Base-by-base conservation (phyloP, 2,888 invertebrate genomes). In the Tipula unca region DNA sequence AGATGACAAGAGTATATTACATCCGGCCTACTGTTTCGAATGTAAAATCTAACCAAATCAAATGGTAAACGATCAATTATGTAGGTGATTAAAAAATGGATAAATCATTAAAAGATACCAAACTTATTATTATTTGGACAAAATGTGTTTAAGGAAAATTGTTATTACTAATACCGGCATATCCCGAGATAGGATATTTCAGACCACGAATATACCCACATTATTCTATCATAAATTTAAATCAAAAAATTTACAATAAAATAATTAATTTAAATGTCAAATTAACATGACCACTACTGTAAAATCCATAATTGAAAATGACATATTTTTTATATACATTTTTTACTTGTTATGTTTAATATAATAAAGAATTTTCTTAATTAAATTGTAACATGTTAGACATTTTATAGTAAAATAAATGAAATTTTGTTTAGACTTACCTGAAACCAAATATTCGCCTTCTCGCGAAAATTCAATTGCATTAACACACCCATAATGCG, bases 401-500 rank as follows among this genome's bases (percentile, higher is more conserved):
- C 10, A 29, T 4, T 32, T 32, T 14, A 14, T 32, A 32, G 0
- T 17, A 4, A n/a, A 32, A n/a, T 0, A 82, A 32, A 39, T 29
- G 13, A 85, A 42, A 39, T 36, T n/a, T 32, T 32, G 29, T 88
- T 87, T 87, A 86, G 84, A 89, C 90, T 92, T 92, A 97, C 98
- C 98, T 90, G 98, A 98, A 88, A 96, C 94, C 87, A 98, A 93
- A 88, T 94, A 94, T 91, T 96, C 95, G 88, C 97, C 97, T 91
- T 96, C 95, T 88, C 94, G 93, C 85, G 97, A 97, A 92, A 98
- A 98, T 92, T 98, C 98, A 88, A 98, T 95, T 87, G 98, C 98
- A 93, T 98, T 98, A 86, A 98, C 97, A 93, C 98, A 98, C 89
- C 98, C 98, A 92, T 94, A 98, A 92, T 98, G 98, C 87, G 96